Conservation (phyloP, 2,888 invertebrate species). For the Lycaena phlaeas region DNA sequence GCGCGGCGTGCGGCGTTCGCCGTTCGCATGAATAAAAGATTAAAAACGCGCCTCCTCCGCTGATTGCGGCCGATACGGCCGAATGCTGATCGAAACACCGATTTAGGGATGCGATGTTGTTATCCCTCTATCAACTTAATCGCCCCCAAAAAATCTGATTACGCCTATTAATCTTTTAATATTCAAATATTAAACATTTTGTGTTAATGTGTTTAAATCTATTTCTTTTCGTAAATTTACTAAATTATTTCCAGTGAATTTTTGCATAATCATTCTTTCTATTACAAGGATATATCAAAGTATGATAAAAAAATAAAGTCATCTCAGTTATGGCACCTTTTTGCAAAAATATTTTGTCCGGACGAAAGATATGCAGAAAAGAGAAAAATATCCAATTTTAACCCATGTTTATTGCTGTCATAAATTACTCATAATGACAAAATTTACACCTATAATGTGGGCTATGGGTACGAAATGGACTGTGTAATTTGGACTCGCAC, state of each 20-base stretch:
- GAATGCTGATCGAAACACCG: constrained; percentile 35
- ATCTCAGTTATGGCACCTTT: too few species aligned
- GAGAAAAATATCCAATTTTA: background rate
- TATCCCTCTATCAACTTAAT: constrained; percentile 32
- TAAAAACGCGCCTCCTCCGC: constrained; percentile 48
- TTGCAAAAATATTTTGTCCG: constrained; percentile 13
- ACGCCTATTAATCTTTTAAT: constrained; percentile 24
- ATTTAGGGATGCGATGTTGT: constrained; percentile 34
- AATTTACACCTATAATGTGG: constrained; percentile 19
- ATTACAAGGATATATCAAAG: too few species aligned
- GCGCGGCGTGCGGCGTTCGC: constrained; percentile 43
- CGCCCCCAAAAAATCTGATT: constrained; percentile 27
- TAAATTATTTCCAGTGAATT: too few species aligned
- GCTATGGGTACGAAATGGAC: constrained; percentile 22
- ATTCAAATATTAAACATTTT: constrained; percentile 19
- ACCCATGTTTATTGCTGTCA: background rate
- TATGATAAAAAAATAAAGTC: too few species aligned
- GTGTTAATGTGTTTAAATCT: too few species aligned
- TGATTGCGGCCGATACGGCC: constrained; percentile 54
- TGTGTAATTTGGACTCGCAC: constrained; percentile 36
- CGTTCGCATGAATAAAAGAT: constrained; percentile 59
- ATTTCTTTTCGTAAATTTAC: too few species aligned
- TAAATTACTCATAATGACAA: constrained; percentile 14
- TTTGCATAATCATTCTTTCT: too few species aligned
- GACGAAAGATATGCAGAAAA: constrained; percentile 5